Percentiles rank a stretch among this genome's conserved stretches.
Evolutionary conservation across 2,113 vertebrate species (phyloP).

Genomic region (Talpa occidentalis): DNA sequence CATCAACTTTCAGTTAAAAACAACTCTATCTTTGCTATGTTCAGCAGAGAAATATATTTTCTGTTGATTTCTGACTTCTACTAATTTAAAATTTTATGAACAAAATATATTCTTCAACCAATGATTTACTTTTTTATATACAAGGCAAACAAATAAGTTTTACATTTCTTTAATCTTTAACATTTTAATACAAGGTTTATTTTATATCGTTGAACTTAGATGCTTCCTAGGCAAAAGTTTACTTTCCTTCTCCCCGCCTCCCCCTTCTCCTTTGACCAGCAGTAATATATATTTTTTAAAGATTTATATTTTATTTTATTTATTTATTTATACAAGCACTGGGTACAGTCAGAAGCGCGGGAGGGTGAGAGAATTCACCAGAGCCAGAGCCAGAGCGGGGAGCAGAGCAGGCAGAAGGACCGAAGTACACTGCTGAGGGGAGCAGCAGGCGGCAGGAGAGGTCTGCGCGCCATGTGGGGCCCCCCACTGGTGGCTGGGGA

Average conservation of each 20-base stretch:
- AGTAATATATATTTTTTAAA: neutral
- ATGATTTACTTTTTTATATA: neutral
- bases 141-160: neutral
- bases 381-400: no score
- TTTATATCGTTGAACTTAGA: neutral
- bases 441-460: no score
- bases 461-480: no score
- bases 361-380: no score
- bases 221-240: neutral
- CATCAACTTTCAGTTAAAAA: slow-evolving; percentile 20
- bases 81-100: neutral
- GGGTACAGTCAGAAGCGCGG: no score
- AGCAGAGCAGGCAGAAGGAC: no score
- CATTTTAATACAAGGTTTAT: slow-evolving; percentile 2
- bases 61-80: neutral
- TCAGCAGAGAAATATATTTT: neutral
- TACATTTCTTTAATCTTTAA: neutral
- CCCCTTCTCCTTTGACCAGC: neutral
- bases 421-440: no score
- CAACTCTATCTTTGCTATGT: neutral
- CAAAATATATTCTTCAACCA: neutral
- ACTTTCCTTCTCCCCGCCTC: neutral
- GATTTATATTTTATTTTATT: no score
- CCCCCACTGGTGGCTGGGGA: no score
- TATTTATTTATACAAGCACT: no score